Base-by-base conservation (phyloP, 2,888 invertebrate genomes). In the Phortica okadai region DNA sequence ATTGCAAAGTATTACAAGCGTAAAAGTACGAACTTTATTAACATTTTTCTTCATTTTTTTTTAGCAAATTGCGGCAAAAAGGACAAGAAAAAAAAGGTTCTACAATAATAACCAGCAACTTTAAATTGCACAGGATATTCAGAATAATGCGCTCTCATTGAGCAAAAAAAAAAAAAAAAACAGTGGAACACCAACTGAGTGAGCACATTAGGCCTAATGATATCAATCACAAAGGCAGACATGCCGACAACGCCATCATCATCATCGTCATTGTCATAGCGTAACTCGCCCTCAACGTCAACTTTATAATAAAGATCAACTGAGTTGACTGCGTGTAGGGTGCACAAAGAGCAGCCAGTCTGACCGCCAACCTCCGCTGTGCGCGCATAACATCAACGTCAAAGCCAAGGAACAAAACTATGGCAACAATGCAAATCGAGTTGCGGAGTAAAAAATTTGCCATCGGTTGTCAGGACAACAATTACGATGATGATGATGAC, bases 41-140 rank as follows among this genome's bases (percentile, higher is more conserved):
- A 87, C 86, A 87, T 86, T 86, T 84, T 84, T 83, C 82, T 87
- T 86, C 87, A 87, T 86, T 87, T 83, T 87, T 83, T 82, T 87
- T 54, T 16, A 16, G 33, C 25, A 50, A 64, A 72, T 25, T 33
- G 25, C 54, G 11, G 66, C 41, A 6, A 42, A n/a, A 42, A 72
- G 33, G 33, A 8, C 44, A 21, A 11, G 42, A 21, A 45, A 69
- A 16, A 70, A 1, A 50, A 54, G 21, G 16, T 45, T 33, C 1
- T 6, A n/a, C 14, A 62, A 62, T 6, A 54, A 54, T 41, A 33
- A 72, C 16, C 11, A 72, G 41, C 2, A 56, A 72, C 21, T 72
- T 56, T 72, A 66, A 66, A 66, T 66, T 66, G 72, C 56, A 56
- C 16, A 73, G 41, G 58, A 85, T 83, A 86, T 87, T 81, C 86